Evolutionary conservation across 2,113 vertebrate genomes (phyloP), one percentile per base, ranked within the genome.

Genomic region (Paraplagusia blochii): DNA sequence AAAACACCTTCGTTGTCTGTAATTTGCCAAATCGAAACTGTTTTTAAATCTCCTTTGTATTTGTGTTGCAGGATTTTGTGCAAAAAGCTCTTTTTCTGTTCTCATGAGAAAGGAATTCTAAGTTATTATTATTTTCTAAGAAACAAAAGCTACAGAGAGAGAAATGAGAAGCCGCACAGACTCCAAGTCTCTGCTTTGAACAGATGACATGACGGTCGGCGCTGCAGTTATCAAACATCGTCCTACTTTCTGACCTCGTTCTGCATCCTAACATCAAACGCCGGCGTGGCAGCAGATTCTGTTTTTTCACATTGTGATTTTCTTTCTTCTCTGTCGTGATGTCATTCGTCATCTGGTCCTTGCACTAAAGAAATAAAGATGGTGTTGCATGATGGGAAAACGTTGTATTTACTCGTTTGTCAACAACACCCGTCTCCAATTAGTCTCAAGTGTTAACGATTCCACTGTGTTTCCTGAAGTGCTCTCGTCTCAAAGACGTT

Each of bases 351-450:
- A 56, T 63, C 51, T 76, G 55, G 17, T 64, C 17, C 58, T 67
- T 22, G 42, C 61, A 39, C 13, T 52, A 58, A 33, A 69, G 54
- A 74, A 85, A 80, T 74, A 85, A 84, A 85, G 45, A 40, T 56
- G 55, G 46, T 51, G 38, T 40, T 64, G 68, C 60, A 72, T 76
- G 53, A 76, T 44, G 50, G 48, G 17, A 44, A 29, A 29, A 29
- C 22, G 22, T 2, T 29, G 2, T 29, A 2, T 29, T 29, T 29
- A 29, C 22, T 29, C 22, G 22, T 29, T 29, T 29, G 22, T 4
- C 22, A 4, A n/a, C n/a, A n/a, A n/a, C n/a, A n/a, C n/a, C n/a
- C n/a, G n/a, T n/a, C n/a, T n/a, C n/a, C n/a, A n/a, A n/a, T n/a
- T n/a, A n/a, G n/a, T n/a, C n/a, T n/a, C n/a, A n/a, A n/a, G n/a